A percentile compares a stretch with the other conserved stretches of the same genome.
phyloP scores from a whole-genome alignment of 2,888 invertebrate genomes.

The Drosophila mettleri region DNA sequence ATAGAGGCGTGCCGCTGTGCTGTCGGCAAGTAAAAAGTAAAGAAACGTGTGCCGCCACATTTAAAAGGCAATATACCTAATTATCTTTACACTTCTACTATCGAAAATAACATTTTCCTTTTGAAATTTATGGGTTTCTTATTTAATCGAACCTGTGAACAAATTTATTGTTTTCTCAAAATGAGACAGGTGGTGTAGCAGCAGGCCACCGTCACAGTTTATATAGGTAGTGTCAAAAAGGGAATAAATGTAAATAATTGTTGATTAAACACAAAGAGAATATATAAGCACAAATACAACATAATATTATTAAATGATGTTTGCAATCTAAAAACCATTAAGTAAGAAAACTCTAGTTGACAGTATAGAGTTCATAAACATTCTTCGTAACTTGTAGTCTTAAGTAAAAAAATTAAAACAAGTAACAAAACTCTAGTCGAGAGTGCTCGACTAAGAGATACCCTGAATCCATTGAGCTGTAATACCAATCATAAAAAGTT shows the following conservation, averaged over 20 bases:
- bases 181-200: conserved; percentile 67
- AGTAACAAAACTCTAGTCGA: no score
- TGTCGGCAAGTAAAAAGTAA: conserved; percentile 76
- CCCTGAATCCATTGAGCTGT: no score
- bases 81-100: conserved; percentile 73
- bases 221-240: conserved; percentile 21
- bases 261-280: background rate
- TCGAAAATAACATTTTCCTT: conserved; percentile 64
- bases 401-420: no score
- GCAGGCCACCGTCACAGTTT: conserved; percentile 52
- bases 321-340: background rate
- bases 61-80: conserved; percentile 71
- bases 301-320: background rate
- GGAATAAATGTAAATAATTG: conserved; percentile 6
- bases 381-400: no score
- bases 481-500: no score
- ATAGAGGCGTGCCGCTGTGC: conserved; percentile 73
- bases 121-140: conserved; percentile 68
- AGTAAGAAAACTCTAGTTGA: no score
- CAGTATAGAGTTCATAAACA: no score
- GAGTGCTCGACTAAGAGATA: no score
- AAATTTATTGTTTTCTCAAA: conserved; percentile 53
- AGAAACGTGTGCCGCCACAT: conserved; percentile 57
- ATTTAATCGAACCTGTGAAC: conserved; percentile 64
- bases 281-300: no score